A percentile compares a stretch with the other conserved stretches of the same genome.
Evolutionary conservation across 2,797 vertebrate genomes (phyloP).

Genomic region (Muscicapa comitata): DNA sequence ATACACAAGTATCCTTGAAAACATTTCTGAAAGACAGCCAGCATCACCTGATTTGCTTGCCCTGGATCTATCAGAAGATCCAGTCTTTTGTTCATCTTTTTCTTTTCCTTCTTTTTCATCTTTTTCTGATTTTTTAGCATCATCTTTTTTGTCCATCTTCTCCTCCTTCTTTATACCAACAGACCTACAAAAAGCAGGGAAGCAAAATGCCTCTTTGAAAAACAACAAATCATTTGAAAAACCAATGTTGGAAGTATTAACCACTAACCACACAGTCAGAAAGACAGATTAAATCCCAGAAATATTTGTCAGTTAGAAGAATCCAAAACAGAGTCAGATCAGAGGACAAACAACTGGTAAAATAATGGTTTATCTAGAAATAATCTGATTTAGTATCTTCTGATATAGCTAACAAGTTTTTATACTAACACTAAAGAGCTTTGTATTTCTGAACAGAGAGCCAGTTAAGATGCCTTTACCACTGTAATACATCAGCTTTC

Average conservation of each 20-base stretch:
- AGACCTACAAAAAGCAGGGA: constrained; percentile 28
- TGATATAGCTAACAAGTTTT: not conserved
- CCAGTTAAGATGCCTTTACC: not conserved
- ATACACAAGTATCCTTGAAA: not conserved
- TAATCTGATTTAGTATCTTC: not conserved
- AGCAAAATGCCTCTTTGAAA: not conserved
- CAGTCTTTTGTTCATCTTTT: constrained; percentile 78
- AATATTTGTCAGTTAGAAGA: not conserved
- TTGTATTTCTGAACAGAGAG: not conserved
- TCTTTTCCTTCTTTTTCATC: constrained; percentile 70
- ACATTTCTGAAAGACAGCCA: not conserved
- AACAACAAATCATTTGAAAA: not conserved
- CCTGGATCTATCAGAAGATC: constrained; percentile 67
- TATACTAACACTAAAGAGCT: not conserved
- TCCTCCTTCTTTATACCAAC: constrained; percentile 76
- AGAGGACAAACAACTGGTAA: fast-evolving
- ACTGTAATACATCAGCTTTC: not conserved
- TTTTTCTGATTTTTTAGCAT: constrained; percentile 75
- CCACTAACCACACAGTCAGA: not conserved
- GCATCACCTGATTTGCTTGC: constrained; percentile 74
- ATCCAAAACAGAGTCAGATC: not conserved
- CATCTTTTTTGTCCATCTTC: constrained; percentile 81
- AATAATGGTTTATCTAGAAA: not conserved
- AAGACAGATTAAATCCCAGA: not conserved
- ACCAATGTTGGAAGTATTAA: not conserved